Evolutionary conservation across 1,140 invertebrate species (phyloP), one percentile per base, ranked within the genome.

Genomic region (Cardiocondyla obscurior): DNA sequence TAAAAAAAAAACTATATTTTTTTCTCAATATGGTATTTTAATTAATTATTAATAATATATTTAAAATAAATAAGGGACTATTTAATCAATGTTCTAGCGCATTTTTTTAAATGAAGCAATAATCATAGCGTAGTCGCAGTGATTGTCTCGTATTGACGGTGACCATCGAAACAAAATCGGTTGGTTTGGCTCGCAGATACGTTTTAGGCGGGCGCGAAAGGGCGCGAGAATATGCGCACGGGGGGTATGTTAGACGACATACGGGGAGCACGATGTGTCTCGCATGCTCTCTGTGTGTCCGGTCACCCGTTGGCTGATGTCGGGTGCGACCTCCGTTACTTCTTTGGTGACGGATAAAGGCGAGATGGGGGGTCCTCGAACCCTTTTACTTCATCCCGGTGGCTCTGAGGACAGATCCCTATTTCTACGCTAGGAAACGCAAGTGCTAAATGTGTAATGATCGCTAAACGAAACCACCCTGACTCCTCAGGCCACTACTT

Each of bases 391-490:
- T 91, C 84, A 87, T 88, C 88, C 87, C 82, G 79, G 64, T 87
- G 84, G 83, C 90, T 85, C 90, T 89, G 85, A 87, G 91, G 90
- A 89, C 89, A 92, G 90, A 90, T 12, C 36, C n/a, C n/a, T n/a
- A 16, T 6, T 51, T 28, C 83, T 89, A 90, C 88, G 85, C 88
- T 88, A 82, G 87, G 88, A 91, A 92, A 93, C 91, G 92, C 88
- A 91, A 90, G 91, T 93, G 89, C 90, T 90, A 92, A 93, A 92
- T 88, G 89, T 88, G 89, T 92, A 93, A 93, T 93, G 91, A 93
- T 92, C 91, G 90, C 82, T 92, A 89, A 92, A 91, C 86, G 91
- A 90, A 85, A 88, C 82, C 85, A 72, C 65, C 83, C 81, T 83
- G 89, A 82, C 74, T 88, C 28, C 44, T 51, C 46, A 39, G 33